phyloP scores from a whole-genome alignment of 2,888 invertebrate genomes.

The Meiosimyza decipiens region DNA sequence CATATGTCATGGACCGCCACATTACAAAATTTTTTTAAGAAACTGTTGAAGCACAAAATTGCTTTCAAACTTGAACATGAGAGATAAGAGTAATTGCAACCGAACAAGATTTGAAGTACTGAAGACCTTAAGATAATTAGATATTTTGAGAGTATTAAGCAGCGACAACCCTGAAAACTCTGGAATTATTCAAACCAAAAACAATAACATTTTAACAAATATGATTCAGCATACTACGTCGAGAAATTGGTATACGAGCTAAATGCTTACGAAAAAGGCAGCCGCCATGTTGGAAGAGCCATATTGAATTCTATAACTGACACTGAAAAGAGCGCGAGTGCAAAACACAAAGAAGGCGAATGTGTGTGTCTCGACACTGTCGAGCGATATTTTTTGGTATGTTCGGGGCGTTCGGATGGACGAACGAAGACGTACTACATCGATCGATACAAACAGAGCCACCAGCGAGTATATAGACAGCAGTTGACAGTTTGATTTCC shows the following conservation, averaged over 20 bases:
- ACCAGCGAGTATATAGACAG: conserved; percentile 59
- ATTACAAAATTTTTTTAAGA: too few relatives aligned
- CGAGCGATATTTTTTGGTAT: conserved; percentile 16
- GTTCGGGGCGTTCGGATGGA: conserved; percentile 42
- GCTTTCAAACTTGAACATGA: too few relatives aligned
- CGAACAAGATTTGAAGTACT: too few relatives aligned
- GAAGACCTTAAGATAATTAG: too few relatives aligned
- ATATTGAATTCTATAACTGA: conserved; percentile 43
- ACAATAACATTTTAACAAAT: conserved; percentile 41
- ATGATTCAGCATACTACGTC: neutral
- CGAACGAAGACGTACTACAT: neutral
- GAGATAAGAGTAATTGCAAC: too few relatives aligned
- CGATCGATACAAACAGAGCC: conserved; percentile 57
- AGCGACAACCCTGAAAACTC: conserved; percentile 44
- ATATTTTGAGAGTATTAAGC: neutral
- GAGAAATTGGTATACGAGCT: neutral
- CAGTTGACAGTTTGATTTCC: conserved; percentile 56
- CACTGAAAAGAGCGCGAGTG: conserved; percentile 45
- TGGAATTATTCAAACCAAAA: conserved; percentile 34
- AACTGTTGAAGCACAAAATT: too few relatives aligned
- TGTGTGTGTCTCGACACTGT: too few relatives aligned
- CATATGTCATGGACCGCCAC: too few relatives aligned
- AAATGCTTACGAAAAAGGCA: neutral
- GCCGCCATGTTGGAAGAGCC: conserved; percentile 59
- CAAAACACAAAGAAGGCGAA: conserved; percentile 47